Percentiles rank a stretch among this genome's conserved stretches.
These are phyloP conservation scores for Macrotrachela quadricornifera DNA, from an alignment of 1,140 invertebrate species.

Conservation along the genomic window DNA sequence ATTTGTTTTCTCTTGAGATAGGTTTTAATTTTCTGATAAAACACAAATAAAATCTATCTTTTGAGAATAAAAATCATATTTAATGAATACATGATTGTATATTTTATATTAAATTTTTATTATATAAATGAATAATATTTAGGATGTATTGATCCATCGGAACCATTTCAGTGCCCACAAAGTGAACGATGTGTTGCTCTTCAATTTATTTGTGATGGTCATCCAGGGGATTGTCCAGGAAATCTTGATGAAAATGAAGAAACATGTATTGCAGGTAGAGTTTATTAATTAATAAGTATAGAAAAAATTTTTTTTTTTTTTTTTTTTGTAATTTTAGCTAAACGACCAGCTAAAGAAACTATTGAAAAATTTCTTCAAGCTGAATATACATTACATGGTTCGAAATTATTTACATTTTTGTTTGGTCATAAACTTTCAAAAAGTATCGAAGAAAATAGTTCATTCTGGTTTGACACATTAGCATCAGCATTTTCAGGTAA, in stretches of 20 bases:
- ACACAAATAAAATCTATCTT: too few species aligned
- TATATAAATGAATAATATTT: too few species aligned
- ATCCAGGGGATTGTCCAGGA: conserved; percentile 7
- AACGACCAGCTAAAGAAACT: conserved; percentile 5
- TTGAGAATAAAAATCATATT: too few species aligned
- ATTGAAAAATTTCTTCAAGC: neutral
- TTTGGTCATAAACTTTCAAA: conserved; percentile 2
- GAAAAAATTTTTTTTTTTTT: neutral
- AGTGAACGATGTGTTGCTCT: conserved; percentile 4
- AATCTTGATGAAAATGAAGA: conserved; percentile 6
- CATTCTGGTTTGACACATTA: neutral
- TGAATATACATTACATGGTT: conserved; percentile 1
- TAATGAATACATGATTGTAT: too few species aligned
- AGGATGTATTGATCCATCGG: conserved; percentile 3
- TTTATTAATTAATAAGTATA: neutral
- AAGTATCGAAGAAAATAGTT: neutral
- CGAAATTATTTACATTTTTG: conserved; percentile 5
- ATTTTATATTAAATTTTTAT: too few species aligned
- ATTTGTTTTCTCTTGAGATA: too few species aligned
- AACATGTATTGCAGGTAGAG: conserved; percentile 1
- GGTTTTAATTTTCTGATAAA: too few species aligned
- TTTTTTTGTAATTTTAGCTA: neutral
- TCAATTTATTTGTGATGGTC: conserved; percentile 5
- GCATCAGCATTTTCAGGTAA: neutral
- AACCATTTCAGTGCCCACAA: conserved; percentile 7